Evolutionary conservation across 2,888 invertebrate species (phyloP).

Genomic region (Diarsia mendica): DNA sequence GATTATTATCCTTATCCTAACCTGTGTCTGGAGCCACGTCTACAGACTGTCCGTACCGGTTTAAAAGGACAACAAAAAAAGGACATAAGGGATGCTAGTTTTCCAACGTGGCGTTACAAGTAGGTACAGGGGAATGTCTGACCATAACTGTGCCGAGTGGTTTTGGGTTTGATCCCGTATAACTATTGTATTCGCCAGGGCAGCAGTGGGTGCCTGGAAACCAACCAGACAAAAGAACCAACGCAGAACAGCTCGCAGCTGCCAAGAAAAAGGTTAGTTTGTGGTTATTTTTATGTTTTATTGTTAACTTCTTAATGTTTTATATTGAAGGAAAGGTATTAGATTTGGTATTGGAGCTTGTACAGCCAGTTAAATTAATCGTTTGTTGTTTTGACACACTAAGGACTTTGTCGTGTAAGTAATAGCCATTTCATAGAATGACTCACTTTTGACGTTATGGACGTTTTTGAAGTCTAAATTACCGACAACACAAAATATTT

Average conservation of each 20-base stretch:
- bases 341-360: no score
- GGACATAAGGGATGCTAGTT: background rate
- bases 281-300: background rate
- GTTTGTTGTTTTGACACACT: no score
- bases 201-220: conserved; percentile 94
- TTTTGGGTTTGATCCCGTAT: conserved; percentile 88
- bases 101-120: background rate
- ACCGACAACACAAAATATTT: background rate
- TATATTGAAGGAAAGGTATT: no score
- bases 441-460: no score
- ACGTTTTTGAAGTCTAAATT: background rate
- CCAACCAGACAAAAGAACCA: conserved; percentile 87
- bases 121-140: background rate
- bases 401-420: no score
- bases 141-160: conserved; percentile 71
- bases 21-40: background rate
- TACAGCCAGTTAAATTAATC: no score
- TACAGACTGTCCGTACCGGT: background rate
- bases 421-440: no score
- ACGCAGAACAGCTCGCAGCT: conserved; percentile 89
- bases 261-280: conserved; percentile 91
- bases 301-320: no score
- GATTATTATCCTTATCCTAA: background rate
- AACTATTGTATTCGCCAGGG: conserved; percentile 92
- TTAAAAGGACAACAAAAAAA: background rate